These are phyloP conservation scores for Agelastica alni DNA, from an alignment of 2,888 invertebrate species.

Conservation along the genomic window DNA sequence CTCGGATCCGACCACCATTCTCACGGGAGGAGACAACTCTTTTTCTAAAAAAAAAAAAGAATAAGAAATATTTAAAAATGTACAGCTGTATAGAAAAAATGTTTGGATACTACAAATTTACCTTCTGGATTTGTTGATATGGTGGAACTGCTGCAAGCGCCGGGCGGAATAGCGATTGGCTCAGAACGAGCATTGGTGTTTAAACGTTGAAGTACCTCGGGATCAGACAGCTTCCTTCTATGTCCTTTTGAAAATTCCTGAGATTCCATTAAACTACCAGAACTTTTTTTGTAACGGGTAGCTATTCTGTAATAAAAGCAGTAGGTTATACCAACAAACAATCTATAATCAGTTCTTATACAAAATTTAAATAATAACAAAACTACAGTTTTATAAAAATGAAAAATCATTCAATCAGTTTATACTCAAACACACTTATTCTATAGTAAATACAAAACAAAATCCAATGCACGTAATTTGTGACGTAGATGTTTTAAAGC, in stretches of 20 bases:
- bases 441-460: no score
- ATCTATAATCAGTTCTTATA: no score
- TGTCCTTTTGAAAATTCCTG: conserved; percentile 58
- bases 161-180: conserved; percentile 55
- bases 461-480: no score
- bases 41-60: conserved; percentile 52
- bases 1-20: conserved; percentile 63
- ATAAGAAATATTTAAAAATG: background rate
- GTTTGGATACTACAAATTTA: no score
- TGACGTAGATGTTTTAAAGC: no score
- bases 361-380: no score
- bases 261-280: conserved; percentile 66
- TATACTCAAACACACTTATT: no score
- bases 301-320: conserved; percentile 65
- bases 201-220: conserved; percentile 74
- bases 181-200: conserved; percentile 48
- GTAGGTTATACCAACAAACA: no score
- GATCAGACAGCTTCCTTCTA: conserved; percentile 84
- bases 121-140: conserved; percentile 52
- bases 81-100: conserved; percentile 3
- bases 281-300: conserved; percentile 74
- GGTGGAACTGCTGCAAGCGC: conserved; percentile 48
- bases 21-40: conserved; percentile 61
- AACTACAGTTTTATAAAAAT: no score
- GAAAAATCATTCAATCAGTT: no score